Percentiles rank a stretch among this genome's conserved stretches.
These are phyloP conservation scores for Branchinecta lindahli DNA, from an alignment of 1,140 invertebrate species.

Conservation along the genomic window DNA sequence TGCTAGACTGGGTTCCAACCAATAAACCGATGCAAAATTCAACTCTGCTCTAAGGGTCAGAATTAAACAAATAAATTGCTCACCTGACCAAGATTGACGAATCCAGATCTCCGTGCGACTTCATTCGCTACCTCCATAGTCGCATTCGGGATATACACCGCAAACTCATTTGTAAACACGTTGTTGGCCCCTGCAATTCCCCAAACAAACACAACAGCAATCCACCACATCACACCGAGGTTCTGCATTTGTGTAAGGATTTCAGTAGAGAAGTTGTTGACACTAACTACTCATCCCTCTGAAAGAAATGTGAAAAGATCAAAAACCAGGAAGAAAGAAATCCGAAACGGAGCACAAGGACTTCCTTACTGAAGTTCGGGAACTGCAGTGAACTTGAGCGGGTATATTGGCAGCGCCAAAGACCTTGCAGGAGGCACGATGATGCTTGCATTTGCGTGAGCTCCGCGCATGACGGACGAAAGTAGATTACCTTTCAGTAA, in stretches of 20 bases:
- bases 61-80: neutral
- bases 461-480: neutral
- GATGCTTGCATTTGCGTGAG: neutral
- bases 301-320: neutral
- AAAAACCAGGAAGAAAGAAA: neutral
- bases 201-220: neutral
- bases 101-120: neutral
- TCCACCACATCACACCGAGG: neutral
- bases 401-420: neutral
- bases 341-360: neutral
- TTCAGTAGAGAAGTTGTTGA: neutral
- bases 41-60: neutral
- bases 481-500: slow-evolving; percentile 2
- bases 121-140: neutral
- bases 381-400: neutral
- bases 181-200: neutral
- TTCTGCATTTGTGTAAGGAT: neutral
- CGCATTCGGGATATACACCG: neutral
- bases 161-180: slow-evolving; percentile 4
- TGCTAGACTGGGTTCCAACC: neutral
- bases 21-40: neutral
- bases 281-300: neutral
- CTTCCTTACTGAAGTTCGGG: neutral
- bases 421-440: neutral
- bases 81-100: neutral